These are phyloP conservation scores for Glyphotaelius pellucidus DNA, from an alignment of 2,888 invertebrate species.

Conservation along the genomic window DNA sequence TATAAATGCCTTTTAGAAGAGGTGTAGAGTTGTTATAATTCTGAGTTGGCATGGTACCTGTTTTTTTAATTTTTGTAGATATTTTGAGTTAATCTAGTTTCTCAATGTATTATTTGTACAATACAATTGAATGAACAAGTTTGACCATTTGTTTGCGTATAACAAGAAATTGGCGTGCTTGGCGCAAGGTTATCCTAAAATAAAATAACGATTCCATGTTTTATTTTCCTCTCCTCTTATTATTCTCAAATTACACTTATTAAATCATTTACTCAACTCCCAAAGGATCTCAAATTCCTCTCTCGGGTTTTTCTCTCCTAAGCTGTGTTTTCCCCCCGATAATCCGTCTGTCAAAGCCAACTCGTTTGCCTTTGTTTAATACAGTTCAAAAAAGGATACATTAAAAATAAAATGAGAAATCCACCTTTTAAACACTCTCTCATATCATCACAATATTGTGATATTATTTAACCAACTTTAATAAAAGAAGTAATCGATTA, in stretches of 20 bases:
- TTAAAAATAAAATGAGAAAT: not conserved
- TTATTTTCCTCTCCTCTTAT: not conserved
- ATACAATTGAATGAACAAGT: too few relatives aligned
- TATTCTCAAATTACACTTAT: not conserved
- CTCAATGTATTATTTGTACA: too few relatives aligned
- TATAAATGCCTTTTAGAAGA: too few relatives aligned
- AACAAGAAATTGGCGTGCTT: not conserved
- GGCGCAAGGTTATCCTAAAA: not conserved
- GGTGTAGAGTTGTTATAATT: too few relatives aligned
- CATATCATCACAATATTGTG: too few relatives aligned
- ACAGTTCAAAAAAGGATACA: not conserved
- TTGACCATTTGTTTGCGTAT: too few relatives aligned
- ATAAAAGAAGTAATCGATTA: too few relatives aligned
- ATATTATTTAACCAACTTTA: too few relatives aligned
- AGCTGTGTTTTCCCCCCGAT: not conserved
- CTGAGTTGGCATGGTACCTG: too few relatives aligned
- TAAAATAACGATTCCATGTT: not conserved
- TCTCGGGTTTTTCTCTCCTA: not conserved
- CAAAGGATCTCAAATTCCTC: not conserved
- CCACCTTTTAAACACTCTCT: not conserved
- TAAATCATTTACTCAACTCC: not conserved
- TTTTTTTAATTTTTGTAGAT: too few relatives aligned
- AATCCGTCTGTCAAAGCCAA: not conserved
- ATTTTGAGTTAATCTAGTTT: too few relatives aligned
- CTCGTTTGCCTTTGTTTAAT: not conserved